Evolutionary conservation across 35 echinoderm and acorn worm genomes (phyloP), one percentile per base, ranked within the genome.

Genomic region (Lytechinus variegatus): DNA sequence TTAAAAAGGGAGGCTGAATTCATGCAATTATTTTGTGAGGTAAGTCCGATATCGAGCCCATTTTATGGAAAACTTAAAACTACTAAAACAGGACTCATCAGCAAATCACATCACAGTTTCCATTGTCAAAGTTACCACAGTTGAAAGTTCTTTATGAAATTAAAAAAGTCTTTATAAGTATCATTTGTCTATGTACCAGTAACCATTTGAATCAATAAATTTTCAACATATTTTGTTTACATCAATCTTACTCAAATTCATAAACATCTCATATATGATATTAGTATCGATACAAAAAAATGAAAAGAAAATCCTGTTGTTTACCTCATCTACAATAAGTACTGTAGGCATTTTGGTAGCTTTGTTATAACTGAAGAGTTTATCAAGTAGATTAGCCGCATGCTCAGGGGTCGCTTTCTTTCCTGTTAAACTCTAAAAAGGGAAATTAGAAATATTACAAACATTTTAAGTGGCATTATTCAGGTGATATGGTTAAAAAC

Each of bases 391-490:
- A 12, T 90, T 56, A 12, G 97, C 95, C 24, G 98, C 97, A 94
- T 99, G 98, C 87, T 97, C 96, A n/a, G 98, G 96, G 2, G 98
- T 99, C 19, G 98, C 98, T 54, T 99, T 99, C 95, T 99, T 95
- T 27, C 98, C 98, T 56, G 98, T 99, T 66, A 99, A 54, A 33
- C 53, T 56, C 97, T 97, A 54, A 0, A 94, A 54, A 96, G 56
- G 89, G 54, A 10, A 95, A 87, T 24, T 79, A 24, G 16, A 24
- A 24, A 79, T 79, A 79, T 24, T n/a, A 24, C 4, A 79, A n/a
- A 24, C 19, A 66, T 66, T 4, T 21, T 24, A 24, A 71, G 14
- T 71, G 2, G 14, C 61, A 71, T 16, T 56, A 44, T 44, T 44
- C 0, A 44, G 33, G 33, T 16, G 9, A 71, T 71, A 71, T 71